Base-by-base conservation (phyloP, 1,140 invertebrate genomes). In the Vanessa tameamea region DNA sequence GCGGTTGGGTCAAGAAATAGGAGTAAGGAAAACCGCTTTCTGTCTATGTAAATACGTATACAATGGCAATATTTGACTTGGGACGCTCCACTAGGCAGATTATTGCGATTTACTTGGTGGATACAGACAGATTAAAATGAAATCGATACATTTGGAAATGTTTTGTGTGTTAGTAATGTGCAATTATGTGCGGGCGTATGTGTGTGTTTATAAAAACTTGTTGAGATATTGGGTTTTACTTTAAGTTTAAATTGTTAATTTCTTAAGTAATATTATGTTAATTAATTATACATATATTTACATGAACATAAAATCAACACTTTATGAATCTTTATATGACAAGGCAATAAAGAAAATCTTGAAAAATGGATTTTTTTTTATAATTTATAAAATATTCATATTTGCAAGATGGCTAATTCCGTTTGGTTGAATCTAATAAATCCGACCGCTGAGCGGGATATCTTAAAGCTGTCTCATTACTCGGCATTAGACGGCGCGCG, bases 401-500 rank as follows among this genome's bases (percentile, higher is more conserved):
- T 72, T 72, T 64, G 48, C 73, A 61, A 80, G 75, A 74, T 82
- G 79, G 75, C 76, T 88, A 85, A 87, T 88, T 88, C 81, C 82
- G 81, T 88, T 86, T 81, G 82, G 81, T 76, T 78, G 82, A 86
- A 88, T 87, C 81, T 88, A 89, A 91, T 91, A 89, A 91, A 89
- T 89, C 82, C 78, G 73, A 81, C 83, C 83, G 82, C 77, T 76
- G 79, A 87, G 79, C 80, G 77, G 75, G 83, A 86, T 81, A 84
- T 89, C 84, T 86, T 83, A 89, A 88, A 90, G 87, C 83, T 84
- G 88, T 90, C 88, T 90, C 89, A 92, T 92, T 90, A 92, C 85
- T 86, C 80, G 77, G 88, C 85, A 87, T 92, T 91, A 91, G 84
- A 76, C 82, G 80, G 80, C 82, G 85, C 81, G 84, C 84, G 84